Conservation (phyloP, 30 jellyfish, hydroid and myxozoan species). For the Cassiopea xamachana region DNA sequence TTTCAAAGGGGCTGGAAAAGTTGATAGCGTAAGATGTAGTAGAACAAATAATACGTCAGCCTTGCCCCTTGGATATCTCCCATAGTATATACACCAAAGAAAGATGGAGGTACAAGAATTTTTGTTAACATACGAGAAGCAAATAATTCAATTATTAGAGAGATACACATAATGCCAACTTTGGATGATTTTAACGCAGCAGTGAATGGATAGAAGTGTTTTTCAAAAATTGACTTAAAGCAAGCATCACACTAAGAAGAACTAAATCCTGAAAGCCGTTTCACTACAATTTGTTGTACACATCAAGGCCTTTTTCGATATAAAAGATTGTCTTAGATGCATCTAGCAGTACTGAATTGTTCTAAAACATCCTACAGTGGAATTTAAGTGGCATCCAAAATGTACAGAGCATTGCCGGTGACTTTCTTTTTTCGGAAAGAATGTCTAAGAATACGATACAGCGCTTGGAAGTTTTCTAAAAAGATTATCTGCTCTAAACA, state of each 20-base stretch:
- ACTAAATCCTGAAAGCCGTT: conserved; percentile 30
- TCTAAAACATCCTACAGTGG: no score
- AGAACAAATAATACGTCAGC: no score
- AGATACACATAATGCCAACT: conserved; percentile 39
- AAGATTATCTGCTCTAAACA: conserved; percentile 4
- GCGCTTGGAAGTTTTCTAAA: neutral
- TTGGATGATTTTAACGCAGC: conserved; percentile 23
- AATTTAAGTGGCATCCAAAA: no score
- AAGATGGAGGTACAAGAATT: conserved; percentile 25
- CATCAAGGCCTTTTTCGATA: conserved; percentile 12
- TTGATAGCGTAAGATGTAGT: no score
- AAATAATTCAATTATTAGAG: conserved; percentile 30
- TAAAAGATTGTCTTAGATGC: no score
- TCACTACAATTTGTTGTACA: conserved; percentile 16
- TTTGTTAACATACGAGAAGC: conserved; percentile 19
- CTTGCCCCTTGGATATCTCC: conserved; percentile 51
- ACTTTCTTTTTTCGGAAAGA: no score
- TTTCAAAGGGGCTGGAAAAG: no score
- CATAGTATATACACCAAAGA: conserved; percentile 19
- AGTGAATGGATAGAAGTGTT: conserved; percentile 26
- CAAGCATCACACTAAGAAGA: conserved; percentile 25
- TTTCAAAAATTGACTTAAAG: conserved; percentile 31
- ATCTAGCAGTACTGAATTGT: no score
- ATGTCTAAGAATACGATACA: neutral
- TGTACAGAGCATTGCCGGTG: no score